Percentiles rank a stretch among this genome's conserved stretches.
These are phyloP conservation scores for Nesogale talazaci DNA, from an alignment of 2,113 vertebrate genomes.

Conservation along the genomic window DNA sequence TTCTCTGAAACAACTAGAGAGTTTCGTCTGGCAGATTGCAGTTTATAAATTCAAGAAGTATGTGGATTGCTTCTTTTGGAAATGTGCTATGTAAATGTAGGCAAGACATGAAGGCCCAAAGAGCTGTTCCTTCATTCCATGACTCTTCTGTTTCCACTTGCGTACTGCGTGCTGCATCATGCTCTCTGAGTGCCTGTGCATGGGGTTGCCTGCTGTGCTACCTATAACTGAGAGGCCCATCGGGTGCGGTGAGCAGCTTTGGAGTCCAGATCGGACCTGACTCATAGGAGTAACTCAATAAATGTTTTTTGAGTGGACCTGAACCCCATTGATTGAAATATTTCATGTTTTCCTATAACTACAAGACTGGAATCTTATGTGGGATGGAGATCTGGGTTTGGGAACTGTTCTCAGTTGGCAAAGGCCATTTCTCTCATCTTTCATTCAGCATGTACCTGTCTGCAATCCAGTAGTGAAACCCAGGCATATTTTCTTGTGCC, in stretches of 20 bases:
- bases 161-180: background rate
- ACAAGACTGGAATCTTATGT: background rate
- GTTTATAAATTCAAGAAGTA: background rate
- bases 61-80: background rate
- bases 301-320: background rate
- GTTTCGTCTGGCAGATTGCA: background rate
- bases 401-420: background rate
- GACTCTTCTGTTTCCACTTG: background rate
- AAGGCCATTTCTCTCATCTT: background rate
- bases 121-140: background rate
- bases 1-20: background rate
- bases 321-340: background rate
- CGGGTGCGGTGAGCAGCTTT: background rate
- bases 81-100: background rate
- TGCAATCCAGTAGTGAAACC: background rate
- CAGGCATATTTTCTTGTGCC: background rate
- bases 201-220: background rate
- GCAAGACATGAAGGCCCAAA: no score
- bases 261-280: background rate
- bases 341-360: background rate
- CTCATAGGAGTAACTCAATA: background rate
- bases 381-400: background rate
- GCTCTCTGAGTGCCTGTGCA: accelerated
- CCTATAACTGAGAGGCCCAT: background rate
- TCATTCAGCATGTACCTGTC: background rate